Evolutionary conservation across 2,888 invertebrate species (phyloP), one percentile per base, ranked within the genome.

Genomic region (Pasiphila rectangulata): DNA sequence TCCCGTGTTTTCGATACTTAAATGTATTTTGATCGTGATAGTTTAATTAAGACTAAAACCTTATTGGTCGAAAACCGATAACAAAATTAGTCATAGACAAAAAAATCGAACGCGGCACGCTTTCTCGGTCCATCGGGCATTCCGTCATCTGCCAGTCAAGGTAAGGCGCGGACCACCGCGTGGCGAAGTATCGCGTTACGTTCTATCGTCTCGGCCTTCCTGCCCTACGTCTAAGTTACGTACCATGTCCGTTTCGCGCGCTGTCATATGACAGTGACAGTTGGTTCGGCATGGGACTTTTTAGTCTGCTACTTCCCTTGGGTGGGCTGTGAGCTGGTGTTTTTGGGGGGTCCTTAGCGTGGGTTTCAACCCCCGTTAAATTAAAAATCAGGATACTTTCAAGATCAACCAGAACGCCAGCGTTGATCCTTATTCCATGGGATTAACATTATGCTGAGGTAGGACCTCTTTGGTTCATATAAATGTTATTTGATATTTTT

Each of bases 41-140:
- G n/a, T n/a, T n/a, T n/a, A n/a, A n/a, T n/a, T n/a, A n/a, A n/a
- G n/a, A n/a, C n/a, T n/a, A n/a, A n/a, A n/a, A n/a, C n/a, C n/a
- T n/a, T 32, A 32, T 38, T 32, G n/a, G 41, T 29, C 27, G 30
- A 38, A 41, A 36, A 19, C 32, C 52, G 47, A 49, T 42, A 44
- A 35, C 50, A 44, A 38, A 30, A 5, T 39, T 48, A 56, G 61
- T 63, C 69, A 71, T 75, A 77, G 73, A 71, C 54, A 64, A 69
- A 61, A 65, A 69, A 70, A 72, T 73, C 72, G 81, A 78, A 79
- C 83, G 79, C 78, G 79, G 75, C 83, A 77, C 85, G 79, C 83
- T 84, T 88, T 85, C 83, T 76, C 87, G 87, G 81, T 87, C 86
- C 78, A 87, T 84, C 83, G 83, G 84, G 84, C 87, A 84, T 88